Conservation (phyloP, 1,140 invertebrate genomes). For the Mizuhopecten yessoensis region DNA sequence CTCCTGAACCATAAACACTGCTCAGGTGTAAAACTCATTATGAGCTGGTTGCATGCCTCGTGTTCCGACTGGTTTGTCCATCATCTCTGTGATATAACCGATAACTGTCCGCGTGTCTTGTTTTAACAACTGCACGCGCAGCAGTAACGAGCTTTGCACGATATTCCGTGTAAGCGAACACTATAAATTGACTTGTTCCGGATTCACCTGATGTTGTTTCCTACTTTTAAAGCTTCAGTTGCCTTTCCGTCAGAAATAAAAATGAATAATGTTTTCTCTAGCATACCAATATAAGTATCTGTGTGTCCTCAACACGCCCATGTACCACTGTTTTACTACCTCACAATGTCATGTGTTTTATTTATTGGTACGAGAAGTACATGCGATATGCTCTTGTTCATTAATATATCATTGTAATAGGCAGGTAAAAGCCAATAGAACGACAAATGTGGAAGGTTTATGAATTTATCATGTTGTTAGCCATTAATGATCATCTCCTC, state of each 20-base stretch:
- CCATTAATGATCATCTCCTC: neutral
- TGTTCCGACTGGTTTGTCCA: neutral
- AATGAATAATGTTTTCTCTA: neutral
- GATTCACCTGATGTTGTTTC: neutral
- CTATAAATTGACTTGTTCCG: neutral
- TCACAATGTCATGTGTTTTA: too few species aligned
- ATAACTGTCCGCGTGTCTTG: neutral
- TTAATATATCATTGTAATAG: neutral
- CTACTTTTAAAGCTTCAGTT: neutral
- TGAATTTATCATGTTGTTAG: neutral
- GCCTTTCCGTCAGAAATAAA: neutral
- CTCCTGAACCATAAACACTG: neutral
- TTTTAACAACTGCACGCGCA: neutral
- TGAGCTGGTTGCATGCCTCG: too few species aligned
- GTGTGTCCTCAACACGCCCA: too few species aligned
- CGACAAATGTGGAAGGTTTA: neutral
- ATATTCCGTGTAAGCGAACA: neutral
- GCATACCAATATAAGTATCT: too few species aligned
- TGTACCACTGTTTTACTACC: neutral
- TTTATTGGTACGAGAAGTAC: neutral
- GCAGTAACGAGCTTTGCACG: neutral
- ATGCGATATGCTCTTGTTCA: neutral
- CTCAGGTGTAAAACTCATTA: constrained; percentile 28
- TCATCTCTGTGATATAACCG: neutral
- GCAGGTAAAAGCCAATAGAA: neutral